phyloP scores from a whole-genome alignment of 2,113 vertebrate genomes.

The Egretta garzetta region DNA sequence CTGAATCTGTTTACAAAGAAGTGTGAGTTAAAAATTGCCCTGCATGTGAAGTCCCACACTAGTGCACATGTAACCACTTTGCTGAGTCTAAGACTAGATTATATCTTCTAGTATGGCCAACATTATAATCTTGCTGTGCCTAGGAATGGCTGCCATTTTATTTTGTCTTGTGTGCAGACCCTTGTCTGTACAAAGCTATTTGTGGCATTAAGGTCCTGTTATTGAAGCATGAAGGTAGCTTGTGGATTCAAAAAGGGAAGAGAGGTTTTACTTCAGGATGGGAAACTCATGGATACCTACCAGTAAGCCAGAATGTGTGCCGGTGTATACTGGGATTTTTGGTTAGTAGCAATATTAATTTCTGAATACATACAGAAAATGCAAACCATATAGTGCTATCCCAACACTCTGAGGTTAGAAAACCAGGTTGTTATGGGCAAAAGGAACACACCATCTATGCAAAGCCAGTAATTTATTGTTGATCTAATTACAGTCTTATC shows the following conservation, averaged over 20 bases:
- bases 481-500: background rate
- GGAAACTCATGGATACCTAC: background rate
- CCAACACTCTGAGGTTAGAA: background rate
- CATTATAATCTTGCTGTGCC: background rate
- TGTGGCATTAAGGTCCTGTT: background rate
- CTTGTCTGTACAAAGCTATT: background rate
- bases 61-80: background rate
- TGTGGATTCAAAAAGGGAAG: background rate
- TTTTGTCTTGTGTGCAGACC: background rate
- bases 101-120: background rate
- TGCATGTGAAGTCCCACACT: background rate
- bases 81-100: background rate
- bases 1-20: conserved; percentile 29
- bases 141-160: background rate
- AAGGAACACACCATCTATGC: background rate
- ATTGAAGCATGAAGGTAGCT: background rate
- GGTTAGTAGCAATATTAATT: background rate
- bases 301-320: background rate
- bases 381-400: background rate
- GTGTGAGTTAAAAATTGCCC: background rate
- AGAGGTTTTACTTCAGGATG: background rate
- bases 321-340: background rate
- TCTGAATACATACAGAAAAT: background rate
- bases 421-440: background rate
- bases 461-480: background rate